Base-by-base conservation (phyloP, 2,888 invertebrate genomes). In the Lithophane socia region DNA sequence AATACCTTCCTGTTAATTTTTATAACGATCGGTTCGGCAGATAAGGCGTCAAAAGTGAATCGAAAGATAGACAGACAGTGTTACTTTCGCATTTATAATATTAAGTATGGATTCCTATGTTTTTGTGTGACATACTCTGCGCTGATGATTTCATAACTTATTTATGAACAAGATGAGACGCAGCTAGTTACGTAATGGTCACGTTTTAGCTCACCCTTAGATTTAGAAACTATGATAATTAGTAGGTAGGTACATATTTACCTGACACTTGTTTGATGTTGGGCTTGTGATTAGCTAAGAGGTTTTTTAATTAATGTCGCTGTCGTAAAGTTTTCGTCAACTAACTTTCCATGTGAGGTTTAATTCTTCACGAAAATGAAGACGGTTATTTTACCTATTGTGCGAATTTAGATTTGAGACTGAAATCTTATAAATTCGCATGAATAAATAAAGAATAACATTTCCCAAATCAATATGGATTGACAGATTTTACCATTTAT, bases 81-180 rank as follows among this genome's bases (percentile, higher is more conserved):
- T 29, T 10, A 29, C 4, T 21, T 66, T 37, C 12, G 29, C 29
- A 67, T 21, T 29, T 52, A 29, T 21, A 29, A 4, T 49, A 29
- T 52, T 9, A 67, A 37, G 37, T 52, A n/a, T 37, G 49, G 52
- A 37, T 54, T 73, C 49, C 68, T 12, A 80, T 61, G 81, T 84
- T 81, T 81, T 84, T 84, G 64, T 84, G 81, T 81, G 81, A 84
- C 80, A 83, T 72, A 74, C 75, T 73, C 65, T 16, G 21, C 47
- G 58, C 12, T 42, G 54, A 86, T 86, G 86, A 87, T 79, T 82
- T 83, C 86, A 87, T 83, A 80, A 52, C 24, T 82, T 87, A 84
- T 88, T 86, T 84, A 78, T 65, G 69, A 72, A 52, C 66, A 16
- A 78, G 74, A 86, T 80, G 75, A 84, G 73, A 60, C 73, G 77